These are phyloP conservation scores for Diarsia mendica DNA, from an alignment of 2,888 invertebrate genomes.

Conservation along the genomic window DNA sequence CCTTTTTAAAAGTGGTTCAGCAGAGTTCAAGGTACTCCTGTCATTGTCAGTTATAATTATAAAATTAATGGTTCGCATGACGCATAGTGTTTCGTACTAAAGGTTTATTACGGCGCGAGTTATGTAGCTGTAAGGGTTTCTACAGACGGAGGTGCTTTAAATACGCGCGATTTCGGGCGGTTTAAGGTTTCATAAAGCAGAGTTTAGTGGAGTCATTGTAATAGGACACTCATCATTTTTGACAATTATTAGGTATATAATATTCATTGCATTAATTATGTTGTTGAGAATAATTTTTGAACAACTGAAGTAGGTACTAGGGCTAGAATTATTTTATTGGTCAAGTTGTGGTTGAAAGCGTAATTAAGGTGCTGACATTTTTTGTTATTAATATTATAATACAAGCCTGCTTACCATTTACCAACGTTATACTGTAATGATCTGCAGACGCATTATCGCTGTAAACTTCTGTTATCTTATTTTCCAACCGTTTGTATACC, in stretches of 20 bases:
- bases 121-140: conserved; percentile 17
- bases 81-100: conserved; percentile 40
- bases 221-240: no score
- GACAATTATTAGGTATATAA: no score
- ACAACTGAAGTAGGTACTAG: no score
- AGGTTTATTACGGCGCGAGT: conserved; percentile 23
- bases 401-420: no score
- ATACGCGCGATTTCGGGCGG: not conserved
- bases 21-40: conserved; percentile 47
- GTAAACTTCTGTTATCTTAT: not conserved
- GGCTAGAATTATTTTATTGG: no score
- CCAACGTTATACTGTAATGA: not conserved
- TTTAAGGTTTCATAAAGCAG: not conserved
- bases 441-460: no score
- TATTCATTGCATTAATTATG: no score
- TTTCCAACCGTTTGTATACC: not conserved
- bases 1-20: conserved; percentile 55
- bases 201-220: not conserved
- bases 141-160: not conserved
- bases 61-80: conserved; percentile 52
- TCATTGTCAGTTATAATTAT: conserved; percentile 50
- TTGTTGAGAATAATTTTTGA: no score
- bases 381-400: no score
- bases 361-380: not conserved
- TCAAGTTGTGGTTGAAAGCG: no score